Conservation (phyloP, 2,888 invertebrate species). For the Tachina grossa region DNA sequence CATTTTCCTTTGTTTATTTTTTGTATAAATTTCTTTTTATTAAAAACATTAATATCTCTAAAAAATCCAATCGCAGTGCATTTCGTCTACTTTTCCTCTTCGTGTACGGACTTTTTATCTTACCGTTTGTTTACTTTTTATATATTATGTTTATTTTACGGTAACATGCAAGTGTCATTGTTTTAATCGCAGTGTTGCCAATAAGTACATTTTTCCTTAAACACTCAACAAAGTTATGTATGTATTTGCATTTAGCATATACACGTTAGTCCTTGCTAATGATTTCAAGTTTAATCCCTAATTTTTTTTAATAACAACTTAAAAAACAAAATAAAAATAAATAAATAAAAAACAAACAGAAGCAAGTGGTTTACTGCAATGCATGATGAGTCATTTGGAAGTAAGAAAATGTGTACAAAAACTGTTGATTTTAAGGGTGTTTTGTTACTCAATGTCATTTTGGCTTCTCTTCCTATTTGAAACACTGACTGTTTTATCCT, state of each 20-base stretch:
- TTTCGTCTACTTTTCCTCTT: neutral
- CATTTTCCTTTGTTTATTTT: neutral
- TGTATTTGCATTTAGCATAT: neutral
- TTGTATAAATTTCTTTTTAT: neutral
- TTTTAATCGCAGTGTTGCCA: conserved; percentile 24
- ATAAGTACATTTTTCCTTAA: conserved; percentile 4
- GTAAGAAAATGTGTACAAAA: conserved; percentile 4
- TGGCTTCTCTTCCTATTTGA: neutral
- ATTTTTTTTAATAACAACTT: conserved; percentile 19
- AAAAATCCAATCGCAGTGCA: neutral
- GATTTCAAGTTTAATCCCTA: conserved; percentile 50
- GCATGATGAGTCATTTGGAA: conserved; percentile 27
- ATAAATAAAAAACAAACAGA: no score
- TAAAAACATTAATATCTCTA: neutral
- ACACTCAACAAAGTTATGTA: conserved; percentile 33
- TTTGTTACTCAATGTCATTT: conserved; percentile 7
- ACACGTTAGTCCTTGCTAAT: neutral
- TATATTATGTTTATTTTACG: conserved; percentile 44
- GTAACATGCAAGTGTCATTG: conserved; percentile 53
- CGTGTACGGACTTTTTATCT: conserved; percentile 3
- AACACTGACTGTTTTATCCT: neutral
- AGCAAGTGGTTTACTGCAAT: neutral
- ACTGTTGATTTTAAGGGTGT: conserved; percentile 65
- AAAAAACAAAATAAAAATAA: neutral
- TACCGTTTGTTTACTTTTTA: conserved; percentile 56